A percentile compares a stretch with the other conserved stretches of the same genome.
These are phyloP conservation scores for Ctenicera cuprea DNA, from an alignment of 2,888 invertebrate genomes.

Conservation along the genomic window DNA sequence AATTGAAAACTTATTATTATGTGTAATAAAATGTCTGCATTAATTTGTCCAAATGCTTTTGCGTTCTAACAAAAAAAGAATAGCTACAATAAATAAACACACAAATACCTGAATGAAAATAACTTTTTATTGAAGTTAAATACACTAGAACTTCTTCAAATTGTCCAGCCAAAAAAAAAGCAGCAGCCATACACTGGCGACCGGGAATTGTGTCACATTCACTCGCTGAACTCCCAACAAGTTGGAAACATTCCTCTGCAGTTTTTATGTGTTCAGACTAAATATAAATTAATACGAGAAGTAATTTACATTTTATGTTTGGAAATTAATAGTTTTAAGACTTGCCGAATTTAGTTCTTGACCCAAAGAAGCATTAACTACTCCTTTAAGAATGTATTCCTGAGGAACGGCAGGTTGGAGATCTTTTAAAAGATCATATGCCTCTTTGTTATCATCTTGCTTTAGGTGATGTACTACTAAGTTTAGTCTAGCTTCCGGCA, in stretches of 20 bases:
- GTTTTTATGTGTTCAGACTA: conserved; percentile 95
- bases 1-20: background rate
- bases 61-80: too few relatives aligned
- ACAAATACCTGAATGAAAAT: conserved; percentile 77
- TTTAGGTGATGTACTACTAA: conserved; percentile 95
- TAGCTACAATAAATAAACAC: too few relatives aligned
- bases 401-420: conserved; percentile 95
- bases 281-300: conserved; percentile 54
- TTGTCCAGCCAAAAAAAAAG: conserved; percentile 94
- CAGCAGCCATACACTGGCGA: conserved; percentile 98
- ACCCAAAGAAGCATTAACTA: conserved; percentile 94
- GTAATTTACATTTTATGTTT: background rate
- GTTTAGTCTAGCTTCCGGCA: conserved; percentile 97
- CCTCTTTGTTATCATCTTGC: conserved; percentile 91
- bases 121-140: conserved; percentile 97
- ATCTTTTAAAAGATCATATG: conserved; percentile 91
- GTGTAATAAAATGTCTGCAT: background rate
- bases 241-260: conserved; percentile 96
- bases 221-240: conserved; percentile 96
- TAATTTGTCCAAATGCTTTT: too few relatives aligned
- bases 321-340: background rate
- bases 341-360: conserved; percentile 93
- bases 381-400: conserved; percentile 97
- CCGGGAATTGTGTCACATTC: conserved; percentile 99
- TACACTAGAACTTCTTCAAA: conserved; percentile 98